Percentiles rank a stretch among this genome's conserved stretches.
phyloP scores from a whole-genome alignment of 2,888 invertebrate species.

The Drosophila recens region DNA sequence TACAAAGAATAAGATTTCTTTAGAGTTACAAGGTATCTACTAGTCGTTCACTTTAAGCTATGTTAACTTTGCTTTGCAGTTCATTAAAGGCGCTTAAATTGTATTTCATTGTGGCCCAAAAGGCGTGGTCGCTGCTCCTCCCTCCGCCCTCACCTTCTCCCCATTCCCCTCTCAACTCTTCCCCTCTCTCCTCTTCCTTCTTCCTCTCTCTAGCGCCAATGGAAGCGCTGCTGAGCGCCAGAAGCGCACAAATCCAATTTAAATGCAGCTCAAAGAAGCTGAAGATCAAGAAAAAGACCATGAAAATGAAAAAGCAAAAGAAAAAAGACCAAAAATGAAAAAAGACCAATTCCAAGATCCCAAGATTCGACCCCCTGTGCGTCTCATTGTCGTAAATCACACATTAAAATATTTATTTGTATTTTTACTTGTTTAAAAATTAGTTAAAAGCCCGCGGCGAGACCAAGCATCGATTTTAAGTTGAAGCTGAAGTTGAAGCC shows the following conservation, averaged over 20 bases:
- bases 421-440: constrained; percentile 81
- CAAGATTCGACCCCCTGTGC: constrained; percentile 67
- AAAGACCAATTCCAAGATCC: constrained; percentile 19
- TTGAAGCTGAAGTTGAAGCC: constrained; percentile 10
- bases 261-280: constrained; percentile 60
- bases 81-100: constrained; percentile 79
- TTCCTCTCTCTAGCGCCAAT: neutral
- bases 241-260: constrained; percentile 80
- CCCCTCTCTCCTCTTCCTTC: neutral
- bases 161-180: neutral
- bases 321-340: constrained; percentile 3
- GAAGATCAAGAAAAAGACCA: neutral
- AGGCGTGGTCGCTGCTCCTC: constrained; percentile 19
- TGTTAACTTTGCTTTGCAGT: constrained; percentile 40
- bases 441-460: constrained; percentile 74
- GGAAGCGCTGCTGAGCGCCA: constrained; percentile 56
- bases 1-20: neutral
- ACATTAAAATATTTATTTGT: constrained; percentile 82
- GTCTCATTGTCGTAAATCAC: constrained; percentile 80
- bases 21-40: neutral
- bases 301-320: neutral
- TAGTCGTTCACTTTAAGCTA: neutral
- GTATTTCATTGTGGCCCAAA: constrained; percentile 68
- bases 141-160: neutral
- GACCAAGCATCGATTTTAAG: constrained; percentile 9